Base-by-base conservation (phyloP, 2,888 invertebrate genomes). In the Eupithecia abbreviata region DNA sequence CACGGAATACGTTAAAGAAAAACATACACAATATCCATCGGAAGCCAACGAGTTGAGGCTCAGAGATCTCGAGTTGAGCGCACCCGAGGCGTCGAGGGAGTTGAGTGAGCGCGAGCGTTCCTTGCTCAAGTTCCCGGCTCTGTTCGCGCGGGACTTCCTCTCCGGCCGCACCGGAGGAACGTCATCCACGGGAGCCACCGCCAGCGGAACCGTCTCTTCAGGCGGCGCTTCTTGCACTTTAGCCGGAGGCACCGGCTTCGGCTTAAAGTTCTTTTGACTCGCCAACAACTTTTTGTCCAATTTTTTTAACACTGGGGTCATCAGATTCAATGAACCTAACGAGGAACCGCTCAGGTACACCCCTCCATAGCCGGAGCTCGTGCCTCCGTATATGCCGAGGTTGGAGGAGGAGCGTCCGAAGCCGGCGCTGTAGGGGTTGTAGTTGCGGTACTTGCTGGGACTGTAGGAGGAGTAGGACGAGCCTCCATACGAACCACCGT, bases 21-120 rank as follows among this genome's bases (percentile, higher is more conserved):
- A 83, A 92, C 97, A 96, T 97, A 98, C 98, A 95, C 96, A 96
- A 88, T 98, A 98, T 95, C 98, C 98, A 93, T 98, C 98, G 78
- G 98, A 98, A 85, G 97, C 96, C 80, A 97, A 94, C 15, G 97
- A 97, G 71, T 96, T 96, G 82, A 97, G 95, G 90, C 97, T 97
- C 77, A 96, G 90, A 4, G 96, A 96, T 74, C 96, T 93, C 82
- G 90, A 95, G 87, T 84, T 95, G 87, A 95, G 92, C 15, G 86
- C 84, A 6, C 85, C 90, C 51, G 86, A 71, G 0, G 89, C 88
- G 72, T 92, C 92, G 72, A 94, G 89, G 10, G 92, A 90, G 76
- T 89, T 92, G 58, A 94, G 90, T 43, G 95, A 95, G 66, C 94
- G 89, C 10, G 95, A 95, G 69, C 92, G 89, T 83, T 95, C 94